These are phyloP conservation scores for Ptychobarbus kaznakovi DNA, from an alignment of 2,797 vertebrate species.

Conservation along the genomic window DNA sequence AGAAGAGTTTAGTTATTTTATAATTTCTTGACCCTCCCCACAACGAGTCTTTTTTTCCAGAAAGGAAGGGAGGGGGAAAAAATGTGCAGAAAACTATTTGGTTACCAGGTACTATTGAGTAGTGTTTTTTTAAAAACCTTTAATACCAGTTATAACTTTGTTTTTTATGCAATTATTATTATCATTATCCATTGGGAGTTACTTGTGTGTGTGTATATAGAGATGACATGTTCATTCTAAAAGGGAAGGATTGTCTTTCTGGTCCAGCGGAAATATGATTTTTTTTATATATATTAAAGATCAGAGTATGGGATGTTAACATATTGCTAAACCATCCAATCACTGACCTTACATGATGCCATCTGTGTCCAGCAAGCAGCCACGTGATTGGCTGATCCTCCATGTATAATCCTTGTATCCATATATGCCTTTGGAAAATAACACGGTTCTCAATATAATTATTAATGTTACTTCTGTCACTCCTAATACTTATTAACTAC, in stretches of 20 bases:
- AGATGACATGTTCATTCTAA: constrained; percentile 29
- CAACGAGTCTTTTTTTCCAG: constrained; percentile 35
- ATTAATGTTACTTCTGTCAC: constrained; percentile 52
- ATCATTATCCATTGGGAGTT: constrained; percentile 47
- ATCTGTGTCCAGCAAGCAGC: constrained; percentile 43
- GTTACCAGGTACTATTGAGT: constrained; percentile 59
- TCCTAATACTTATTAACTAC: constrained; percentile 53
- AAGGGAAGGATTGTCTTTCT: constrained; percentile 53
- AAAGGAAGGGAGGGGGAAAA: constrained; percentile 42
- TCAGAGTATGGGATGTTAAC: constrained; percentile 47
- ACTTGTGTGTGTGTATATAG: constrained; percentile 39
- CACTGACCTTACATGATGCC: constrained; percentile 41
- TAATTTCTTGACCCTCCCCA: constrained; percentile 37
- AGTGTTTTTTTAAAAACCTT: constrained; percentile 50
- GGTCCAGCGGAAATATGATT: constrained; percentile 47
- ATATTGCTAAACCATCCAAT: constrained; percentile 44
- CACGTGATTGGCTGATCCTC: constrained; percentile 48
- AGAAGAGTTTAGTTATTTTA: constrained; percentile 43
- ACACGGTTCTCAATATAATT: constrained; percentile 60
- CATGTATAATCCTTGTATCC: constrained; percentile 58
- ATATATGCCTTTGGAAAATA: constrained; percentile 53
- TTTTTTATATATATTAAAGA: constrained; percentile 42
- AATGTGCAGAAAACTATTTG: constrained; percentile 35
- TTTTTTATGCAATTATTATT: constrained; percentile 54
- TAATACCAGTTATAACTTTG: constrained; percentile 55